Evolutionary conservation across 2,888 invertebrate genomes (phyloP), one percentile per base, ranked within the genome.

Genomic region (Polia nebulosa): DNA sequence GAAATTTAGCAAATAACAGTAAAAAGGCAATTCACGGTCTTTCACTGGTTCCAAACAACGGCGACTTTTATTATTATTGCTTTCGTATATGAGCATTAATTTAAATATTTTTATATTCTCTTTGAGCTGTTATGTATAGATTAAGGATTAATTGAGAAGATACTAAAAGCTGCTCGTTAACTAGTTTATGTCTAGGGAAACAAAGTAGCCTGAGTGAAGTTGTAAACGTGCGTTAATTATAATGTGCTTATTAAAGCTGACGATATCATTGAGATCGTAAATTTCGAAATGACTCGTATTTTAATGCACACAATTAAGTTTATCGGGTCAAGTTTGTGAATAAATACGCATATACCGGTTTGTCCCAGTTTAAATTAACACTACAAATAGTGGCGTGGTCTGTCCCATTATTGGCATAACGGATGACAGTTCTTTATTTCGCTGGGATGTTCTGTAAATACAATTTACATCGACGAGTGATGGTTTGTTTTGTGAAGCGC

Each of bases 351-450:
- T 64, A 63, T 49, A 68, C 72, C 74, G 78, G 78, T 85, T 84
- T 82, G 87, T 87, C 81, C 86, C 78, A 87, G 85, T 89, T 92
- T 88, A 89, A 90, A 88, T 90, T 90, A 84, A 90, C 91, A 90
- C 78, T 39, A 88, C 88, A 90, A 92, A 92, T 89, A 91, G 87
- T 88, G 86, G 27, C 53, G 32, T 32, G 51, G 60, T 80, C 69
- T 76, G 81, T 79, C 83, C 80, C 72, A 87, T 89, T 89, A 87
- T 91, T 90, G 85, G 85, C 82, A 83, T 90, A 91, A 90, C 89
- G 90, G 88, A 83, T 87, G 85, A 82, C 61, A 77, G 85, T 85
- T 85, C 83, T 88, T 88, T 72, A 81, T 78, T 78, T 78, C 71
- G 83, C 78, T 80, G 67, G 58, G 69, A 85, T 78, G 82, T 85